Percentiles rank a stretch among this genome's conserved stretches.
These are phyloP conservation scores for Python bivittatus DNA, from an alignment of 2,113 vertebrate species.

Conservation along the genomic window DNA sequence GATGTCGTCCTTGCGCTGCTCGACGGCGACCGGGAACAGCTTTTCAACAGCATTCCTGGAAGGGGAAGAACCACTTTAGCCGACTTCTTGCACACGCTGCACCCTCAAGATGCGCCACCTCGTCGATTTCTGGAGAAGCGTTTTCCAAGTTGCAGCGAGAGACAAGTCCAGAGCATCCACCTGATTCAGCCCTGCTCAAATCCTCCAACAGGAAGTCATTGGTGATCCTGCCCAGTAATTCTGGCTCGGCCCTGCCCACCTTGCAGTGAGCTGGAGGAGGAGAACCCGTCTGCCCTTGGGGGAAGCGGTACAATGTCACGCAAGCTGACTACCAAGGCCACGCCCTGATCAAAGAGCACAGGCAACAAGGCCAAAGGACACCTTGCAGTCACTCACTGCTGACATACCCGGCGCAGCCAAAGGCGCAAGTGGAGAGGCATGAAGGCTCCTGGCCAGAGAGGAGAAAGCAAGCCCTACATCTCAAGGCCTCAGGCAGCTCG, in stretches of 20 bases:
- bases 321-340: neutral
- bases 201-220: neutral
- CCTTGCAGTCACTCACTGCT: neutral
- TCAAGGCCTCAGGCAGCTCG: neutral
- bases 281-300: neutral
- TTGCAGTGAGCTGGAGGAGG: neutral
- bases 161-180: no score
- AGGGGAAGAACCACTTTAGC: slow-evolving; percentile 24
- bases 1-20: slow-evolving; percentile 82
- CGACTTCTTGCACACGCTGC: neutral
- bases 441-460: neutral
- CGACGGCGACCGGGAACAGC: slow-evolving; percentile 82
- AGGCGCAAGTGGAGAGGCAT: neutral
- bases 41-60: slow-evolving; percentile 89
- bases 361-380: neutral
- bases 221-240: neutral
- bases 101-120: neutral
- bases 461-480: neutral
- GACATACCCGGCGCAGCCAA: neutral
- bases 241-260: neutral
- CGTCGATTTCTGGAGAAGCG: neutral
- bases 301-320: neutral
- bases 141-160: neutral
- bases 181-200: neutral
- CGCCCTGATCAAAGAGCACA: neutral